These are phyloP conservation scores for Bhutanitis thaidina DNA, from an alignment of 2,888 invertebrate species.

Conservation along the genomic window DNA sequence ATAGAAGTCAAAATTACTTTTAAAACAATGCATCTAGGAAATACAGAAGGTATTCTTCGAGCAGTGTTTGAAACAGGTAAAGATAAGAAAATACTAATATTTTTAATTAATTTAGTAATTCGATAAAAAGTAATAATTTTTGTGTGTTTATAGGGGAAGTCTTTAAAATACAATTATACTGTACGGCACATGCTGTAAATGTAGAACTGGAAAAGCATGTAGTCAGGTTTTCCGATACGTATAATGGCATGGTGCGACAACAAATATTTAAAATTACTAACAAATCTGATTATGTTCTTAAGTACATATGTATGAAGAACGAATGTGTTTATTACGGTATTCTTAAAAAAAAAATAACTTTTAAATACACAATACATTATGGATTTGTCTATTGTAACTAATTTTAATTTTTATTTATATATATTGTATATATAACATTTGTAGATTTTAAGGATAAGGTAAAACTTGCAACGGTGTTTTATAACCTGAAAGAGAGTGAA, in stretches of 20 bases:
- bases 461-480: constrained; percentile 55
- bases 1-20: constrained; percentile 73
- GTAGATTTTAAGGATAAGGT: constrained; percentile 70
- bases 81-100: background rate
- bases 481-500: constrained; percentile 56
- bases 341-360: background rate
- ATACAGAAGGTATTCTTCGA: constrained; percentile 46
- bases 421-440: too few relatives aligned
- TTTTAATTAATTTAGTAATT: too few relatives aligned
- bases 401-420: background rate
- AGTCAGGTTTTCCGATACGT: constrained; percentile 79
- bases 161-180: constrained; percentile 60
- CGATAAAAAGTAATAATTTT: background rate
- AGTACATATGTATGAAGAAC: constrained; percentile 80
- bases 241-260: constrained; percentile 76
- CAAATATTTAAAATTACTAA: constrained; percentile 75
- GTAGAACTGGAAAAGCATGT: constrained; percentile 71
- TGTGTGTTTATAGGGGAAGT: constrained; percentile 58
- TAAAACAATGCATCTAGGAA: constrained; percentile 67
- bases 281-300: constrained; percentile 72
- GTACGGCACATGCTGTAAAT: constrained; percentile 64
- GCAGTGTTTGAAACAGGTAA: constrained; percentile 62
- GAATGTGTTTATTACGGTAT: constrained; percentile 58
- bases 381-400: background rate
- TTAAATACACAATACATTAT: background rate